phyloP scores from a whole-genome alignment of 2,888 invertebrate genomes.

The Acrocera orbiculus region DNA sequence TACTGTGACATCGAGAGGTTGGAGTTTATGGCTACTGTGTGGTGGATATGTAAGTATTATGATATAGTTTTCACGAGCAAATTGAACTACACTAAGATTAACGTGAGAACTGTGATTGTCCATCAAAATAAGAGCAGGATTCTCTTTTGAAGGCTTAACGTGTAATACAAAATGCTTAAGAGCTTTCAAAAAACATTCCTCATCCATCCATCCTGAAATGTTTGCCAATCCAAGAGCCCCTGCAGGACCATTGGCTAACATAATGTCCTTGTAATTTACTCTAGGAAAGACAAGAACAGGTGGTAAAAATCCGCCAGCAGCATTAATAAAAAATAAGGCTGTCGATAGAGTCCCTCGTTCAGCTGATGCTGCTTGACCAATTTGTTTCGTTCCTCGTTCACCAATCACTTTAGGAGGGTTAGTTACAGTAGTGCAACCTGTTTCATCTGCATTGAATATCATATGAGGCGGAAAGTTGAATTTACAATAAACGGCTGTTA shows the following conservation, averaged over 20 bases:
- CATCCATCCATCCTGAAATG: conserved; percentile 24
- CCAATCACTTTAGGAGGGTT: background rate
- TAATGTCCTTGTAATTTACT: conserved; percentile 3
- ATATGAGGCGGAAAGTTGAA: background rate
- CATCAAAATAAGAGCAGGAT: too few species aligned
- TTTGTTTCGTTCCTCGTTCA: background rate
- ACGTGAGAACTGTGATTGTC: too few species aligned
- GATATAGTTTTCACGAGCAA: too few species aligned
- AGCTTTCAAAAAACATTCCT: conserved; percentile 19
- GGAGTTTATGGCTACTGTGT: too few species aligned
- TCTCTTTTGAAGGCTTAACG: too few species aligned
- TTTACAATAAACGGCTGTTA: conserved; percentile 1
- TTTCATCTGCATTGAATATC: background rate
- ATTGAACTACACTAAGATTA: too few species aligned
- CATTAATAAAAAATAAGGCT: conserved; percentile 2
- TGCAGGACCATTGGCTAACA: conserved; percentile 13
- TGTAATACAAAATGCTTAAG: conserved; percentile 24
- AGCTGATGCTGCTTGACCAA: background rate
- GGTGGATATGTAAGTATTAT: too few species aligned
- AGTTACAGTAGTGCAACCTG: background rate
- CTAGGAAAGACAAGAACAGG: conserved; percentile 3
- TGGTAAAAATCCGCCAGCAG: conserved; percentile 1
- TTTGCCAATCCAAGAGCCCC: conserved; percentile 21
- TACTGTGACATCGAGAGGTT: too few species aligned
- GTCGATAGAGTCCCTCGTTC: conserved; percentile 2